Conservation (phyloP, 2,113 vertebrate species). For the Mormyrus iriodes region DNA sequence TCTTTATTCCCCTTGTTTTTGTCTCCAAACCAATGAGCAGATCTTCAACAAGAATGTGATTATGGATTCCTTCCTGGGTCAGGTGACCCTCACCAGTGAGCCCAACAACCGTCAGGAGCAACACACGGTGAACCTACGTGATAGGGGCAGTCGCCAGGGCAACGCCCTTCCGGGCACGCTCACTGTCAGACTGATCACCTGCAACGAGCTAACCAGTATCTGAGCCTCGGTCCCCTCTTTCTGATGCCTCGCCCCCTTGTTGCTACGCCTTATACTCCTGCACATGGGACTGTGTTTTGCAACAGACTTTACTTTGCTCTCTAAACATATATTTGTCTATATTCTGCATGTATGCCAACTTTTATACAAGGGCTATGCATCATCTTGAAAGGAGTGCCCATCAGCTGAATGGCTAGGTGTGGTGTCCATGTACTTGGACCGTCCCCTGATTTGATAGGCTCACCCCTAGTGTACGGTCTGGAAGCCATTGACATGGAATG, state of each 20-base stretch:
- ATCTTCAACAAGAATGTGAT: constrained; percentile 79
- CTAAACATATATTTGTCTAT: constrained; percentile 29
- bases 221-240: constrained; percentile 43
- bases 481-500: neutral
- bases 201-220: constrained; percentile 73
- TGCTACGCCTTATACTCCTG: neutral
- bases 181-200: constrained; percentile 73
- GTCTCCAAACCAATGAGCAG: constrained; percentile 38
- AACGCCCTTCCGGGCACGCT: constrained; percentile 79
- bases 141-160: constrained; percentile 72
- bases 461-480: neutral
- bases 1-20: neutral
- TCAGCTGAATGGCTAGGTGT: neutral
- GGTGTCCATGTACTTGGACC: neutral
- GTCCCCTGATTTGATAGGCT: neutral
- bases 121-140: constrained; percentile 82
- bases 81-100: constrained; percentile 75
- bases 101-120: constrained; percentile 75
- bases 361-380: constrained; percentile 66
- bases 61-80: constrained; percentile 89
- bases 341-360: constrained; percentile 55
- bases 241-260: neutral
- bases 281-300: neutral
- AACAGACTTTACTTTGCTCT: constrained; percentile 1
- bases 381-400: constrained; percentile 49